Conservation (phyloP, 2,113 vertebrate species). For the Struthio camelus region DNA sequence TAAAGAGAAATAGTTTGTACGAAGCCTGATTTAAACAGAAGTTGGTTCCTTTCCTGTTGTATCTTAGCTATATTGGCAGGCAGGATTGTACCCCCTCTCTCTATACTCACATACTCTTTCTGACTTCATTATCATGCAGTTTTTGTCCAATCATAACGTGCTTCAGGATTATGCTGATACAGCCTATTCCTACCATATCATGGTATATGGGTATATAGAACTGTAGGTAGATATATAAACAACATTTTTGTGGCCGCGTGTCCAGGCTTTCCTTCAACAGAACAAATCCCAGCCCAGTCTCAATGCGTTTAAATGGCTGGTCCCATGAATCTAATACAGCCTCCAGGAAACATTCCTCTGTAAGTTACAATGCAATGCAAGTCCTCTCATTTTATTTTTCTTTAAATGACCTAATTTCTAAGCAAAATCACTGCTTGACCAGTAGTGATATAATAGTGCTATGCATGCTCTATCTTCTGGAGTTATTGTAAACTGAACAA, state of each 20-base stretch:
- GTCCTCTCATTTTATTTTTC: background rate
- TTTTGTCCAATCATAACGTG: background rate
- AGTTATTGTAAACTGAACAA: background rate
- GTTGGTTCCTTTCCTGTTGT: background rate
- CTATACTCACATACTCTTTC: background rate
- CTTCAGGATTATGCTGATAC: conserved; percentile 14
- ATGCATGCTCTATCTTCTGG: background rate
- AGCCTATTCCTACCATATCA: background rate
- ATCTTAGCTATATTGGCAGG: background rate
- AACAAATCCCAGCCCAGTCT: background rate
- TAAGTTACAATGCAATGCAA: background rate
- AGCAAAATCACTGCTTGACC: background rate
- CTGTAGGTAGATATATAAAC: background rate
- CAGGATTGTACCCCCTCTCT: background rate
- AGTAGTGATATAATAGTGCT: background rate
- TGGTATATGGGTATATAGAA: background rate
- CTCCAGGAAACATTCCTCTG: conserved; percentile 1
- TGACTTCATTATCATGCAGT: background rate
- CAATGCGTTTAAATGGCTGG: background rate
- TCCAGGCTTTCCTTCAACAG: background rate
- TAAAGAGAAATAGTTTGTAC: background rate
- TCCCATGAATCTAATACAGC: background rate
- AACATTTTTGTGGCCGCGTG: background rate
- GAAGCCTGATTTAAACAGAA: background rate
- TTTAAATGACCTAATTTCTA: background rate